Base-by-base conservation (phyloP, 2,797 vertebrate species). In the Sebastes minor region DNA sequence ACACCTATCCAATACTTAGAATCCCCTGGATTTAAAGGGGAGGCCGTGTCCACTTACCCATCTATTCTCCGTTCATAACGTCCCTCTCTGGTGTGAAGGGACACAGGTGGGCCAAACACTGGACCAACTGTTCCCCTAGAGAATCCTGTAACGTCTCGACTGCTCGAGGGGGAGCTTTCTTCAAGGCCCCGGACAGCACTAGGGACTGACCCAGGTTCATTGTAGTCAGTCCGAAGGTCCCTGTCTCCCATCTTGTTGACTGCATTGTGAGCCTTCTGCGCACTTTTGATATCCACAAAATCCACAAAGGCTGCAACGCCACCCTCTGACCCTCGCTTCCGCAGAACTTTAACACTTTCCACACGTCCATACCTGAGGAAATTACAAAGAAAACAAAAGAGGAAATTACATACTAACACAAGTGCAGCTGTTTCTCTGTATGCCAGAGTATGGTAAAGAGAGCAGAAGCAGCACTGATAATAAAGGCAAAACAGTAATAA, bases 51-150 rank as follows among this genome's bases (percentile, higher is more conserved):
- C 98, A 99, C 99, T 99, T 99, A 99, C 99, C 99, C 98, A 98
- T 99, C 99, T 95, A 99, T 97, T 99, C 98, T 99, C 96, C 99
- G 97, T 96, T 99, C 98, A 99, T 99, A 99, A 96, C 99, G 99
- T 97, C 98, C 99, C 97, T 99, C 99, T 96, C 99, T 98, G 97
- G 97, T 97, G 98, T 99, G 99, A 95, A 99, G 97, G 85, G 99
- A 97, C 92, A 98, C 97, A 68, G 98, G 97, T 88, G 98, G 97
- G 64, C 97, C 98, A 88, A 99, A 99, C 93, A 98, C 96, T 88
- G 99, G 97, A 92, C 98, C 98, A 95, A 98, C 98, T 62, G 97
- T 96, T 95, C 96, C 97, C 97, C 98, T 97, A 97, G 98, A 97
- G 98, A 99, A 99, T 97, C 97, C 98, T 94, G 99, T 97, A 97